These are phyloP conservation scores for Danionella cerebrum DNA, from an alignment of 2,113 vertebrate species.

Conservation along the genomic window DNA sequence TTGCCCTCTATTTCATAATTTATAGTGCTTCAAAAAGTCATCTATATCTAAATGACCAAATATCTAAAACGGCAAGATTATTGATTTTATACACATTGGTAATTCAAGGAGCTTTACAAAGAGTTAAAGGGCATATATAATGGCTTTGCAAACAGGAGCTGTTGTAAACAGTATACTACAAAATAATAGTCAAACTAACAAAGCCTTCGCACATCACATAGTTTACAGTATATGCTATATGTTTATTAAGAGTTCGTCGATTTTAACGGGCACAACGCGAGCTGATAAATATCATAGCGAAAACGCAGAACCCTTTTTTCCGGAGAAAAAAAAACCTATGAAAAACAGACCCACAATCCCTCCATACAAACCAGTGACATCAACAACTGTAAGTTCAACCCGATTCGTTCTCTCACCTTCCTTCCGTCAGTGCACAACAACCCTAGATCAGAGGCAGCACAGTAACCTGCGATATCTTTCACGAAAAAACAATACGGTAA, in stretches of 20 bases:
- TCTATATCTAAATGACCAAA: too few relatives aligned
- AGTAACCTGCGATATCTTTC: conserved; percentile 53
- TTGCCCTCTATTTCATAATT: too few relatives aligned
- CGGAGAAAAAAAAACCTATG: neutral
- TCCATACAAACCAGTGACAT: neutral
- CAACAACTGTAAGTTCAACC: neutral
- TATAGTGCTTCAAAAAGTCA: too few relatives aligned
- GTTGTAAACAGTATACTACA: too few relatives aligned
- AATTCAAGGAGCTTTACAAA: too few relatives aligned
- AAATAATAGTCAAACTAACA: too few relatives aligned
- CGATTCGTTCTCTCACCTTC: conserved; percentile 56
- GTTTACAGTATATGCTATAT: too few relatives aligned
- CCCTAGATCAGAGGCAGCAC: conserved; percentile 48
- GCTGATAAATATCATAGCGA: neutral
- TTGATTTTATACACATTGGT: too few relatives aligned
- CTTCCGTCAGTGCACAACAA: conserved; percentile 39
- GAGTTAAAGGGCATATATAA: too few relatives aligned
- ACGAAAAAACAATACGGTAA: neutral
- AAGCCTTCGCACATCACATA: too few relatives aligned
- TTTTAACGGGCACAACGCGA: neutral
- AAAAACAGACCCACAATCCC: neutral
- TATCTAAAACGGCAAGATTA: too few relatives aligned
- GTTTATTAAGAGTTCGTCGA: neutral
- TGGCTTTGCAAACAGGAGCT: too few relatives aligned
- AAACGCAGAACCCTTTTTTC: neutral